Evolutionary conservation across 1,140 invertebrate species (phyloP), one percentile per base, ranked within the genome.

Genomic region (Euura saliciscinereae): DNA sequence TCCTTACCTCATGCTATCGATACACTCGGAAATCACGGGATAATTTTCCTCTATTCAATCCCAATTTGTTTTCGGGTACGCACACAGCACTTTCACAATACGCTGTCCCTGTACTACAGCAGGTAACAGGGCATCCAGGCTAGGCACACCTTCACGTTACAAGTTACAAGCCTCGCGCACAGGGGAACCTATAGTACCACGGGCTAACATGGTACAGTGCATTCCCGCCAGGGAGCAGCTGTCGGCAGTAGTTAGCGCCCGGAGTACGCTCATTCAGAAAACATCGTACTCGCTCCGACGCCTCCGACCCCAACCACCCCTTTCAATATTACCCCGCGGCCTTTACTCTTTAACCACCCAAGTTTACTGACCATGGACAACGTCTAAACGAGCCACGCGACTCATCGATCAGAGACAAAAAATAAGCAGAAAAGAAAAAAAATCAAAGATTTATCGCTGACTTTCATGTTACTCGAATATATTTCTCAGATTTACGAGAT

Each of bases 61-160:
- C 43, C n/a, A 13, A 46, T 65, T 43, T 51, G 7, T 73, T 74
- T 74, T 72, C 65, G 43, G 66, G 66, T 73, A 70, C 67, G 75
- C 75, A 74, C 75, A 76, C 76, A 74, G 75, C 78, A 79, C 76
- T 79, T 78, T 78, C 77, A 78, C 76, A 76, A 69, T 75, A 76
- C 74, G 75, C 78, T 69, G 69, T 68, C 71, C 72, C 70, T 75
- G 76, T 74, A 69, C 74, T 74, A 75, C 74, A 74, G 77, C 74
- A 76, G 74, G 78, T 78, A 79, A 79, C 78, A 74, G 77, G 78
- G 72, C 68, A 78, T 71, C 75, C 73, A 70, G 74, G 73, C 79
- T 66, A 74, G 77, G 78, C 80, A 76, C 82, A 81, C 82, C 77
- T 81, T 79, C 76, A 74, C 81, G 80, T 80, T 77, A 80, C 78